Base-by-base conservation (phyloP, 2,113 vertebrate species). In the Petrocephalus microphthalmus region DNA sequence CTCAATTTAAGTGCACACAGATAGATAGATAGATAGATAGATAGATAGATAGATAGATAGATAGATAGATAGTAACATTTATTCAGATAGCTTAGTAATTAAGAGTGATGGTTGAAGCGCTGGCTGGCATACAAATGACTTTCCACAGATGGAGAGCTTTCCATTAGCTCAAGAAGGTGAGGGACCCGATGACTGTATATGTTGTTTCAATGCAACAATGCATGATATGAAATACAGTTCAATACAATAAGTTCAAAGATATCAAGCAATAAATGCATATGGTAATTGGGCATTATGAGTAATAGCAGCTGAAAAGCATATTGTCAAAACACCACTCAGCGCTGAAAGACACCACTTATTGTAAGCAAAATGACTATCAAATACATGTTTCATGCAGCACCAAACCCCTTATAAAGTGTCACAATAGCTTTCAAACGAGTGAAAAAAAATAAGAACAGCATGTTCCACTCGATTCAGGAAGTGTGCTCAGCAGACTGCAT, bases 381-480 rank as follows among this genome's bases (percentile, higher is more conserved):
- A 67, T 67, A 64, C 60, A 13, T 64, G 60, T 8, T 60, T n/a
- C 57, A 60, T 67, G 60, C 60, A 67, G 60, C 13, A 67, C 25
- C 45, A 20, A 83, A 49, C 37, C 37, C 42, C 47, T 84, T 52
- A 84, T 84, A 10, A n/a, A 49, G 22, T 84, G 82, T 51, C 45
- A 22, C 47, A 84, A 84, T 52, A 25, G 82, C 82, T 84, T 49
- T 84, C 82, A 49, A n/a, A 51, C 1, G 13, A 89, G n/a, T 15
- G 90, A 90, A 88, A 91, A 91, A 54, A 82, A 47, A 56, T 82
- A 13, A 64, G 94, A 89, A 94, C 94, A 94, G 2, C 13, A 33
- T 94, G 95, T 95, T 93, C 94, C 90, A 37, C 15, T 54, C 2
- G 51, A 91, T 92, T 90, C 92, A 94, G 94, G 94, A 95, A 95